Evolutionary conservation across 2,888 invertebrate genomes (phyloP), one percentile per base, ranked within the genome.

Genomic region (Lydus trimaculatus): DNA sequence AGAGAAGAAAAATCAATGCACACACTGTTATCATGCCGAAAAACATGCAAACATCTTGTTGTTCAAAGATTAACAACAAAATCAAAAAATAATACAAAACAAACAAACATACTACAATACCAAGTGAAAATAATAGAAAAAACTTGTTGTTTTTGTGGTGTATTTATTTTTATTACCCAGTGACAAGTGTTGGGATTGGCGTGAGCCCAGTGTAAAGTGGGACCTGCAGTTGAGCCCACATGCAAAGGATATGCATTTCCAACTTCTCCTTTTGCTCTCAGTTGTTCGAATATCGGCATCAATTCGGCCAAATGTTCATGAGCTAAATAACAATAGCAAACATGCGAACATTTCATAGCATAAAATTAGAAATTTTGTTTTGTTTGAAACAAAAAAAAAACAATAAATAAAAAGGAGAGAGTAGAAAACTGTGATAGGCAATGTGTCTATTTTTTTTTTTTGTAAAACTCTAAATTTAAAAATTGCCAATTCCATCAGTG

Each of bases 261-360:
- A 82, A 94, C 91, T 87, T 95, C 94, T 88, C 95, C 94, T 86
- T 94, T 93, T 86, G 94, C 94, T 85, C 96, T 91, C 86, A 96
- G 91, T 87, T 93, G 93, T 89, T 96, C 95, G 91, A 96, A 96
- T 88, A 96, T 95, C 85, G 96, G 96, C 93, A 92, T 95, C 92
- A 96, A 90, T 90, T 96, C 95, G 89, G 92, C 94, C 92, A 96
- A 91, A 90, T 96, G 94, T 90, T 95, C 95, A 89, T 95, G 94
- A 88, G 95, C 96, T 96, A 80, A 76, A 78, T 61, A 74, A 56
- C 56, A 56, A n/a, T 28, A 25, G 56, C 28, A 28, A 15, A 75
- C 73, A 75, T 73, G 74, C 74, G 69, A 72, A 73, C 67, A 73
- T 74, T 64, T 67, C 67, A 74, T 63, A 73, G 72, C 74, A 68